Conservation (phyloP, 2,113 vertebrate genomes). For the Rissa tridactyla region DNA sequence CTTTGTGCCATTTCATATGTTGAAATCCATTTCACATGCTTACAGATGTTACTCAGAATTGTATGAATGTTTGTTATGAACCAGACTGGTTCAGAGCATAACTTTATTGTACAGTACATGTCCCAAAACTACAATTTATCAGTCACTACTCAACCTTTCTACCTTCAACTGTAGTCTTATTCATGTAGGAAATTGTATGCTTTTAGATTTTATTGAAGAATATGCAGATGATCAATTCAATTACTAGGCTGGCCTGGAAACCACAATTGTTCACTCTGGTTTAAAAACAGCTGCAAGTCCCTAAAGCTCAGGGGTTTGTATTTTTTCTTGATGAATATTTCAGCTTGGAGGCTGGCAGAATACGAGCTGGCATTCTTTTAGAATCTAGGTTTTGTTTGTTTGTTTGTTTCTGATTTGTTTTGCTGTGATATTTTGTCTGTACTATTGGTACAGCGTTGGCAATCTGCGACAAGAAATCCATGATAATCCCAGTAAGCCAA, state of each 20-base stretch:
- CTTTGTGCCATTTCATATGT: constrained; percentile 1
- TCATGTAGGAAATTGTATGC: background rate
- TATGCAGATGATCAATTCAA: constrained; percentile 2
- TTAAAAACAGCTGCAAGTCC: background rate
- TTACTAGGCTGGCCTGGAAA: background rate
- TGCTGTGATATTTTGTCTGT: background rate
- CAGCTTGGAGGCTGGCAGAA: background rate
- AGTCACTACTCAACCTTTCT: background rate
- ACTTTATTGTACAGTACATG: background rate
- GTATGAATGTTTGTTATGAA: background rate
- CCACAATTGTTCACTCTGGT: background rate
- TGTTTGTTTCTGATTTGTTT: background rate
- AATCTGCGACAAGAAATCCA: background rate
- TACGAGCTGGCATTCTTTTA: background rate
- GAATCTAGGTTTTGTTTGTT: background rate
- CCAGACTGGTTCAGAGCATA: background rate
- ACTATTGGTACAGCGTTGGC: background rate
- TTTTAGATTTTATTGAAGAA: constrained; percentile 24
- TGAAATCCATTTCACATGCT: constrained; percentile 32
- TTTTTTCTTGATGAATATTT: constrained; percentile 27
- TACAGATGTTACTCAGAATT: background rate
- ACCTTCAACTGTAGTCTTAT: background rate
- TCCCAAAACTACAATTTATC: background rate
- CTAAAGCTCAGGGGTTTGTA: background rate
- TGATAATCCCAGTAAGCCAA: background rate